Evolutionary conservation across 2,113 vertebrate species (phyloP).

Genomic region (Cottus gobio): DNA sequence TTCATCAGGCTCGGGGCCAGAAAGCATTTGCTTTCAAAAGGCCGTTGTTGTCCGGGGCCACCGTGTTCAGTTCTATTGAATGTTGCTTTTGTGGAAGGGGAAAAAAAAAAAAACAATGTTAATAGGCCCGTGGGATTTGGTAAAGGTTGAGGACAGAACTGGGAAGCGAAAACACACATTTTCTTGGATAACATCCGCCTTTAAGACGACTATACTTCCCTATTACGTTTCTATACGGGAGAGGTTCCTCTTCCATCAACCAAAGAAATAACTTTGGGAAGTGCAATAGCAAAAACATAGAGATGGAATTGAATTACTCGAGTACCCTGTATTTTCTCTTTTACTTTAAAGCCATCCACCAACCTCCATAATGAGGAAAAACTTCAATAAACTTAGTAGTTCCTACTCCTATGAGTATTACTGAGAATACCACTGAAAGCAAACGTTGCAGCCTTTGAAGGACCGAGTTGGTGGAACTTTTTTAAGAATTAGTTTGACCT

Average conservation of each 20-base stretch:
- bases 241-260: background rate
- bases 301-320: background rate
- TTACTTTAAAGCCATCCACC: background rate
- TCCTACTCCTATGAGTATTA: background rate
- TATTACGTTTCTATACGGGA: background rate
- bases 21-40: conserved; percentile 58
- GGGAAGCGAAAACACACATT: background rate
- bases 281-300: background rate
- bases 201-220: background rate
- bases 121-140: conserved; percentile 1
- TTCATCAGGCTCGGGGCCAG: conserved; percentile 38
- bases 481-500: background rate
- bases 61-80: conserved; percentile 48
- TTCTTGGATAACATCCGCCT: background rate
- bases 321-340: too few species aligned
- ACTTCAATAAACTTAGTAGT: too few species aligned
- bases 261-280: background rate
- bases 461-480: background rate
- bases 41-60: conserved; percentile 24
- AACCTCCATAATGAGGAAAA: background rate
- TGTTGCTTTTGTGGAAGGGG: conserved; percentile 47
- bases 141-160: background rate
- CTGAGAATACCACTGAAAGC: background rate
- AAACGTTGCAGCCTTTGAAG: background rate
- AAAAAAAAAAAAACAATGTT: background rate